Evolutionary conservation across 2,888 invertebrate genomes (phyloP).

Genomic region (Mythimna albipuncta): DNA sequence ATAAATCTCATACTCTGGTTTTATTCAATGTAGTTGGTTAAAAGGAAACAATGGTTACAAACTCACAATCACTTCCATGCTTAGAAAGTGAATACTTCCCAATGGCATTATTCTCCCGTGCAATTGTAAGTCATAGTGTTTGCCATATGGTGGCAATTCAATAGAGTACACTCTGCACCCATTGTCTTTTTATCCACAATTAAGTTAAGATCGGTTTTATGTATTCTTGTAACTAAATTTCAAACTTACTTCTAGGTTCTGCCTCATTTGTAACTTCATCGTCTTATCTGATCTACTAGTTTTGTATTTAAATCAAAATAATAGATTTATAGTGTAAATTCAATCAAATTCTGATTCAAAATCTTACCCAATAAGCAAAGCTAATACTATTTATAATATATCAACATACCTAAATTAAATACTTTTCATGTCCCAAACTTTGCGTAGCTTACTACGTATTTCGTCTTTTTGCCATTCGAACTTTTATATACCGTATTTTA

Average conservation of each 20-base stretch:
- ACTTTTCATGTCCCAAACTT: slow-evolving; percentile 45
- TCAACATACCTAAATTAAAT: slow-evolving; percentile 30
- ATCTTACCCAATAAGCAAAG: background rate
- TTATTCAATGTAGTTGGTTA: background rate
- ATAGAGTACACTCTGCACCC: slow-evolving; percentile 27
- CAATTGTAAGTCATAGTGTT: slow-evolving; percentile 34
- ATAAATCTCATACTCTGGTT: background rate
- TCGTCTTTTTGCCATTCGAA: slow-evolving; percentile 38
- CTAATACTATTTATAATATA: background rate
- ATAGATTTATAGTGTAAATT: slow-evolving; percentile 1
- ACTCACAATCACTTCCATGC: slow-evolving; percentile 18
- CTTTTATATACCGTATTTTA: slow-evolving; percentile 46
- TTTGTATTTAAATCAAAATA: background rate
- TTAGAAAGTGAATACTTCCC: slow-evolving; percentile 27
- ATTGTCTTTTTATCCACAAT: slow-evolving; percentile 32
- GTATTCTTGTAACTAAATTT: slow-evolving; percentile 39
- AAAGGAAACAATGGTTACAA: slow-evolving; percentile 17
- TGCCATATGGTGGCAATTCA: slow-evolving; percentile 26
- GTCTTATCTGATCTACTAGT: background rate
- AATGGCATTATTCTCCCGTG: slow-evolving; percentile 9
- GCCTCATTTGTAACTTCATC: slow-evolving; percentile 6
- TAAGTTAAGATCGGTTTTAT: slow-evolving; percentile 39
- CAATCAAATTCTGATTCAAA: slow-evolving; percentile 1
- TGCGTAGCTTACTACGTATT: slow-evolving; percentile 17
- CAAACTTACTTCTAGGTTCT: slow-evolving; percentile 24